Base-by-base conservation (phyloP, 2,888 invertebrate genomes). In the Teinopalpus imperialis region DNA sequence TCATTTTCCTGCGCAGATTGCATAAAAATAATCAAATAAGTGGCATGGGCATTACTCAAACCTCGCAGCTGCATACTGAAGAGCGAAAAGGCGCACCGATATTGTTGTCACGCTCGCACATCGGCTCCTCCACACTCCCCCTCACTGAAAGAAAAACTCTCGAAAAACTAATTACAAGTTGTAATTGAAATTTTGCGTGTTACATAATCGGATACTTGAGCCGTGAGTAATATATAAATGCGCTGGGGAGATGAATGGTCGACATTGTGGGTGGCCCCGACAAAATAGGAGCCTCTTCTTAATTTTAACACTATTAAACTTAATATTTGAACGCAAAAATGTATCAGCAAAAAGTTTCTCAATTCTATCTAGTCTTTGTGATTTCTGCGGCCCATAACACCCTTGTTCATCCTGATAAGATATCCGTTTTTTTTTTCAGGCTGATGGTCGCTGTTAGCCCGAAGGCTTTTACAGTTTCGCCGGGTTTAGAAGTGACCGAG, bases 141-240 rank as follows among this genome's bases (percentile, higher is more conserved):
- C 78, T 76, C 75, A 76, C 78, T 79, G 85, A 87, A 89, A 89
- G 89, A 89, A 89, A 89, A 89, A 89, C 88, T 89, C 89, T 86
- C 88, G 81, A 89, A 89, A 89, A 89, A 89, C 89, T 89, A 89
- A 89, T 89, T 89, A 89, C 89, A 89, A 89, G 78, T 89, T 89
- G 89, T 89, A 89, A 89, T 89, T 89, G 89, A 89, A 89, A 89
- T 89, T 89, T 89, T 89, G 88, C 89, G 89, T 89, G 89, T 88
- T 89, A 89, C 83, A 89, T 89, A 89, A 89, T 89, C 89, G 88
- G 87, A 88, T 88, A 88, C 87, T 89, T 88, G 88, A 85, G 85
- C 83, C 83, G 82, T 83, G 86, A 85, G 86, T 86, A 87, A 87
- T 87, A 82, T 86, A 87, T 85, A 86, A 87, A 88, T 87, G 83